Percentiles rank a stretch among this genome's conserved stretches.
These are phyloP conservation scores for Drymodes brunneopygia DNA, from an alignment of 2,113 vertebrate genomes.

Conservation along the genomic window DNA sequence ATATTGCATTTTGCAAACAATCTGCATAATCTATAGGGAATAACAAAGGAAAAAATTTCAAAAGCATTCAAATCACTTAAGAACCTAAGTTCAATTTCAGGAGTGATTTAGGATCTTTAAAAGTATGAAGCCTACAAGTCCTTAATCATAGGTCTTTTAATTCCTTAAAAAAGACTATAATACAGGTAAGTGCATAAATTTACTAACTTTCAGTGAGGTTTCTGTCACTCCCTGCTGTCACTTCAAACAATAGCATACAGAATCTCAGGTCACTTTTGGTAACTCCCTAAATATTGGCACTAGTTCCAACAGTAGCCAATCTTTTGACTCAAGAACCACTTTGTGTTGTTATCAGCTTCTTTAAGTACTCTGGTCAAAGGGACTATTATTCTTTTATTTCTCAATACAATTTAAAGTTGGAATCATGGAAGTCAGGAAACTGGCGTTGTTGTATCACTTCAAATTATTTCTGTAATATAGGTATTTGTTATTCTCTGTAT, in stretches of 20 bases:
- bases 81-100: neutral
- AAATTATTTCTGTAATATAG: neutral
- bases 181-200: neutral
- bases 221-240: neutral
- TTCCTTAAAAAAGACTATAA: neutral
- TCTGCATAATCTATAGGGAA: neutral
- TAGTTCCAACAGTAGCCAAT: neutral
- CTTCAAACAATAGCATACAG: neutral
- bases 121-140: neutral
- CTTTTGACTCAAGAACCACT: neutral
- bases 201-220: neutral
- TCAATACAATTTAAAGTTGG: neutral
- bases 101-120: neutral
- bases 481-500: neutral
- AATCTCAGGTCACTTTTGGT: neutral
- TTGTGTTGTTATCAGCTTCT: neutral
- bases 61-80: neutral
- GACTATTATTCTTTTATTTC: neutral
- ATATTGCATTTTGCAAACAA: neutral
- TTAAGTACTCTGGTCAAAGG: neutral
- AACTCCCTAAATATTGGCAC: neutral
- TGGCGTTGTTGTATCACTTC: neutral
- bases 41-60: neutral
- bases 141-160: neutral
- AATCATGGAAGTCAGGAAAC: neutral